Percentiles rank a stretch among this genome's conserved stretches.
phyloP scores from a whole-genome alignment of 2,797 vertebrate species.

The Urosaurus nigricauda region DNA sequence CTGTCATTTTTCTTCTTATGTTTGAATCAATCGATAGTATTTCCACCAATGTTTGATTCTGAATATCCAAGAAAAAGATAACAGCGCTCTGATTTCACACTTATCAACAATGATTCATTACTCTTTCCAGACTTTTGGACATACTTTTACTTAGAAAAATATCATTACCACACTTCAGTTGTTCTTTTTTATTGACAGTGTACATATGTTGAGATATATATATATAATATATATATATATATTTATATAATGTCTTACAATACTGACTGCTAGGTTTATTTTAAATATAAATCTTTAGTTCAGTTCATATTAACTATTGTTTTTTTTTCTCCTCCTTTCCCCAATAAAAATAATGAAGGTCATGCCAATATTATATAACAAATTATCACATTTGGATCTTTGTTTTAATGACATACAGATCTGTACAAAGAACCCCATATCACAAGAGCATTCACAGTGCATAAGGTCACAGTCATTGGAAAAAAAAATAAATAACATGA shows the following conservation, averaged over 20 bases:
- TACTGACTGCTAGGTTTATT: slow-evolving; percentile 77
- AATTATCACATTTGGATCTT: slow-evolving; percentile 81
- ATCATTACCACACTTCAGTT: not conserved
- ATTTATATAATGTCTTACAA: slow-evolving; percentile 73
- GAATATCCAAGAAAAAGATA: not conserved
- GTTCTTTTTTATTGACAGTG: slow-evolving; percentile 75
- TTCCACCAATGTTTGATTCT: not conserved
- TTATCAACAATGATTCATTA: not conserved
- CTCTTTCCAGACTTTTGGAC: not conserved
- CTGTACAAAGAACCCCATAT: slow-evolving; percentile 90
- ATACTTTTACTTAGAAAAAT: slow-evolving; percentile 31
- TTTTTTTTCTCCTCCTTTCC: slow-evolving; percentile 72
- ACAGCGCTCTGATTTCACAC: not conserved
- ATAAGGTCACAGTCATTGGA: slow-evolving; percentile 93
- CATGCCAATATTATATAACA: slow-evolving; percentile 80
- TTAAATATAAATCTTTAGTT: slow-evolving; percentile 71
- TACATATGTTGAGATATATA: slow-evolving; percentile 63
- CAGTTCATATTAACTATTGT: slow-evolving; percentile 81
- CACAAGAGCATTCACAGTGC: slow-evolving; percentile 98
- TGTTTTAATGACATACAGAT: slow-evolving; percentile 71
- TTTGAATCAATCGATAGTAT: not conserved
- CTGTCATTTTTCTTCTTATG: too few relatives aligned
- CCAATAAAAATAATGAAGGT: slow-evolving; percentile 79
- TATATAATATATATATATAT: slow-evolving; percentile 6
- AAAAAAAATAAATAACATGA: slow-evolving; percentile 84